Percentiles rank a stretch among this genome's conserved stretches.
These are phyloP conservation scores for Cheilosia pagana DNA, from an alignment of 2,888 invertebrate species.

Conservation along the genomic window DNA sequence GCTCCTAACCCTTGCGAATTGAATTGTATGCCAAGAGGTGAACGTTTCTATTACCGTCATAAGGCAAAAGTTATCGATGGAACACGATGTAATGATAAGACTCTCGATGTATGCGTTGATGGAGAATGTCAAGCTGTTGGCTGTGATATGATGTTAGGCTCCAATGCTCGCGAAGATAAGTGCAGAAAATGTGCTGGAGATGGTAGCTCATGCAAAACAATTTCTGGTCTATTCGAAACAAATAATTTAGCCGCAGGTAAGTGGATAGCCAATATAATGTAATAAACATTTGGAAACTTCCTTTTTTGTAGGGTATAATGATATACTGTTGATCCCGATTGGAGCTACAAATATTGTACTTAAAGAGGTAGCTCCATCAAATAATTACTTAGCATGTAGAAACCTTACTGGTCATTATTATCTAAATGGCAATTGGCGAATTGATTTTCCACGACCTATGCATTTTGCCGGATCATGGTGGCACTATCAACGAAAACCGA, in stretches of 20 bases:
- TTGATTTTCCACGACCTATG: conserved; percentile 93
- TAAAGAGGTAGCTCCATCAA: conserved; percentile 91
- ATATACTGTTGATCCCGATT: conserved; percentile 94
- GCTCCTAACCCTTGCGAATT: conserved; percentile 96
- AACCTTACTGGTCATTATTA: conserved; percentile 93
- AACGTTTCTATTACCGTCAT: conserved; percentile 95
- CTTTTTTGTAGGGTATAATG: conserved; percentile 91
- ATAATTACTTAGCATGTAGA: conserved; percentile 95
- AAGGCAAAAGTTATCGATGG: conserved; percentile 92
- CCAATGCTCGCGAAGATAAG: conserved; percentile 92
- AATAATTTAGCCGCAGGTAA: conserved; percentile 90
- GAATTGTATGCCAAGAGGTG: conserved; percentile 96
- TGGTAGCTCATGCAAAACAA: conserved; percentile 93
- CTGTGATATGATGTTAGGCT: conserved; percentile 97
- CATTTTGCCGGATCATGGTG: conserved; percentile 93
- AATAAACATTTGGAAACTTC: not conserved
- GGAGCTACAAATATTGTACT: conserved; percentile 96
- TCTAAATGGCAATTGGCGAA: conserved; percentile 97
- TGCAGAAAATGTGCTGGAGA: conserved; percentile 97
- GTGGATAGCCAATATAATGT: too few relatives aligned
- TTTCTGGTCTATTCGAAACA: conserved; percentile 88
- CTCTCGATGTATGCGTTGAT: conserved; percentile 96
- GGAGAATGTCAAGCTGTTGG: conserved; percentile 97
- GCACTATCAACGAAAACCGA: conserved; percentile 93
- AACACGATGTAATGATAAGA: conserved; percentile 91